Conservation (phyloP, 2,888 invertebrate species). For the Saturnia japonica region DNA sequence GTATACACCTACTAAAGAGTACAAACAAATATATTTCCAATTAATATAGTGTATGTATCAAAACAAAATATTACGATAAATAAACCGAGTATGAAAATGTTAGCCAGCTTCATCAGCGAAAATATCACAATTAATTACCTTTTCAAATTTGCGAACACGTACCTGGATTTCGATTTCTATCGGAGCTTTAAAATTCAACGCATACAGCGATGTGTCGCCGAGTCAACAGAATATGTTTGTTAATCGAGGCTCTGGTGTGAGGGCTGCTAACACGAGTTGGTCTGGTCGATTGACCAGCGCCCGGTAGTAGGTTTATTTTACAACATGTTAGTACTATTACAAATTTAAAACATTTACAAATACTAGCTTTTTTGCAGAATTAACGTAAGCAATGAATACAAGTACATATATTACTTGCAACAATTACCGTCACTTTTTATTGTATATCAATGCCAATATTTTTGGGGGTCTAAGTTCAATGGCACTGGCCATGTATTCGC, state of each 20-base stretch:
- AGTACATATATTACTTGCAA: too few species aligned
- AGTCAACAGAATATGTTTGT: constrained; percentile 72
- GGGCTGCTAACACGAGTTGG: constrained; percentile 57
- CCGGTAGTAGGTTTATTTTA: constrained; percentile 35
- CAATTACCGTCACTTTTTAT: too few species aligned
- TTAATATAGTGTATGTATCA: not conserved
- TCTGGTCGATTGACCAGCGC: constrained; percentile 37
- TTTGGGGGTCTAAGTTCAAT: too few species aligned
- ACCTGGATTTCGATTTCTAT: constrained; percentile 59
- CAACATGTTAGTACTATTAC: constrained; percentile 6
- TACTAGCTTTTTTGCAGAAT: too few species aligned
- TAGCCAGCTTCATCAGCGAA: constrained; percentile 13
- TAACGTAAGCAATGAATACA: too few species aligned
- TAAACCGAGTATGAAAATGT: constrained; percentile 14
- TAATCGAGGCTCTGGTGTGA: constrained; percentile 53
- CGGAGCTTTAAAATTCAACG: constrained; percentile 69
- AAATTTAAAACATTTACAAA: not conserved
- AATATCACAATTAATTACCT: constrained; percentile 40
- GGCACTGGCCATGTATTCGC: too few species aligned
- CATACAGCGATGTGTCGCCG: constrained; percentile 68
- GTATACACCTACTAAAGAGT: not conserved
- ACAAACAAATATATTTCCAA: not conserved
- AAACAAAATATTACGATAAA: constrained; percentile 13
- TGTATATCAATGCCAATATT: too few species aligned
- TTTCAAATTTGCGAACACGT: constrained; percentile 53